phyloP scores from a whole-genome alignment of 35 echinoderm and acorn worm species.

The Apostichopus japonicus region DNA sequence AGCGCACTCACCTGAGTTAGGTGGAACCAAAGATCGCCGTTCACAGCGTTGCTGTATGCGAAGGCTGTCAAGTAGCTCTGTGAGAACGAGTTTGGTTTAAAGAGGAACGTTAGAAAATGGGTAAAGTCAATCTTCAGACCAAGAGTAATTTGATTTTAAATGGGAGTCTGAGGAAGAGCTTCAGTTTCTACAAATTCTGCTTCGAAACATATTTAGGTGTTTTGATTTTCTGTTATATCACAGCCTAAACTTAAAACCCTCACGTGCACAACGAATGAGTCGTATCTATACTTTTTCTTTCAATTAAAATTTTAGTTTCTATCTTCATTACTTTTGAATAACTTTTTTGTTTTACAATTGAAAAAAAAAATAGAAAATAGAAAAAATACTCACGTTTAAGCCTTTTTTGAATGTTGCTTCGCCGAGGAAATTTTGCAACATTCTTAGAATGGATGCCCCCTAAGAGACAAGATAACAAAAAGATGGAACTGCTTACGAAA shows the following conservation, averaged over 20 bases:
- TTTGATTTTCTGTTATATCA: no score
- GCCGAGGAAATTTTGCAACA: slow-evolving; percentile 89
- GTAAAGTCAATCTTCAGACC: no score
- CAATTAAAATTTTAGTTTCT: no score
- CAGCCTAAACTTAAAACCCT: no score
- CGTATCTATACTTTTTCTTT: no score
- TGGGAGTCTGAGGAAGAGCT: background rate
- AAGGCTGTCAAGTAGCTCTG: slow-evolving; percentile 75
- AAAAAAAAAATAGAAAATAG: no score
- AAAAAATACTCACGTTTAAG: slow-evolving; percentile 62
- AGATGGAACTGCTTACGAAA: background rate
- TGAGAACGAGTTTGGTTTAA: background rate
- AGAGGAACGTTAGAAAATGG: no score
- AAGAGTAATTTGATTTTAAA: background rate
- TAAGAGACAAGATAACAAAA: slow-evolving; percentile 51
- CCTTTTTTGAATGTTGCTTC: slow-evolving; percentile 83
- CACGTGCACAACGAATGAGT: no score
- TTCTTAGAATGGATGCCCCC: slow-evolving; percentile 92
- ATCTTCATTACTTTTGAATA: no score
- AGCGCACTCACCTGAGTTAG: background rate
- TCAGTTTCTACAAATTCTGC: no score
- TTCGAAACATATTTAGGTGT: no score
- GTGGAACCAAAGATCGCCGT: slow-evolving; percentile 76
- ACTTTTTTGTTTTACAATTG: no score
- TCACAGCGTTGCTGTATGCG: slow-evolving; percentile 71